phyloP scores from a whole-genome alignment of 1,140 invertebrate species.

The Sipha flava region DNA sequence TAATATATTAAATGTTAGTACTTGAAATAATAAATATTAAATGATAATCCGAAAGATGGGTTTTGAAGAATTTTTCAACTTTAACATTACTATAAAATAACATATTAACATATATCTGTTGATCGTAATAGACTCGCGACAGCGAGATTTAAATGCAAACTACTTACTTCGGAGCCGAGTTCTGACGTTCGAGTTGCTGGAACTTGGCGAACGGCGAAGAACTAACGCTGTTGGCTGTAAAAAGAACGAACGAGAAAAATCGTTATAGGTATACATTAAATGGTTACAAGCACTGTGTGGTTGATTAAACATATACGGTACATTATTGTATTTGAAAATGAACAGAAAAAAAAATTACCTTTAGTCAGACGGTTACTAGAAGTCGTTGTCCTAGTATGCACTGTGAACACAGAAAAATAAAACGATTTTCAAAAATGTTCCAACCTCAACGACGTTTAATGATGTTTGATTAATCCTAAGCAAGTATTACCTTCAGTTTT shows the following conservation, averaged over 20 bases:
- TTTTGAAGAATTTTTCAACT: not conserved
- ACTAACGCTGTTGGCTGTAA: constrained; percentile 36
- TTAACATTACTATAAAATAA: no score
- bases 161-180: constrained; percentile 67
- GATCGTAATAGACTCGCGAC: no score
- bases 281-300: no score
- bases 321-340: no score
- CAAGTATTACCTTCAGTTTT: constrained; percentile 33
- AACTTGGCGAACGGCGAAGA: constrained; percentile 82
- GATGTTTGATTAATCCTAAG: no score
- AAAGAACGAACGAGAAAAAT: no score
- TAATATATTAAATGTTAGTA: not conserved
- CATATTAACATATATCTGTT: no score
- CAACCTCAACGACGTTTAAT: no score
- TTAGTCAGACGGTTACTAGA: constrained; percentile 12
- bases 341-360: constrained; percentile 29
- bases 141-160: not conserved
- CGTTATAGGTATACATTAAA: no score
- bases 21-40: not conserved
- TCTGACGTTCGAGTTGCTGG: constrained; percentile 77
- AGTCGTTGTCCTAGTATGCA: constrained; percentile 23
- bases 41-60: not conserved
- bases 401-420: not conserved
- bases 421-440: not conserved
- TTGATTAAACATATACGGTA: no score